Evolutionary conservation across 2,797 vertebrate genomes (phyloP), one percentile per base, ranked within the genome.

Genomic region (Xerus rutilus): DNA sequence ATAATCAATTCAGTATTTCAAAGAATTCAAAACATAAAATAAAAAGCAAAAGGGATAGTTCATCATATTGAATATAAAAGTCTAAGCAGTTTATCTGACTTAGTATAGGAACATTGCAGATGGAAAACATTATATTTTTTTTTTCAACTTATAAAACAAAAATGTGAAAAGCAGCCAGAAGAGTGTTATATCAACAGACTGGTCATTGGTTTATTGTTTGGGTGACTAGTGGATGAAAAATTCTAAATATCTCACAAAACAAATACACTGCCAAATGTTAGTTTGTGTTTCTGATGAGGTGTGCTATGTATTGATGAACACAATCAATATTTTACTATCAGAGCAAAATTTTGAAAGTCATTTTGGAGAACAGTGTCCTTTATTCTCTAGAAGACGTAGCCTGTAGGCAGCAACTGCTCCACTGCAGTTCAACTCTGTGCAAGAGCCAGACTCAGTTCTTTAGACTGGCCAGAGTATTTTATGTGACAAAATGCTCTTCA

Each of bases 251-350:
- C 28, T n/a, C 20, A 59, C 90, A 30, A 82, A 97, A 86, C 17
- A 95, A 82, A 69, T 39, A 62, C 8, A 81, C 62, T 88, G 86
- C 59, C 94, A 97, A 92, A 64, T 21, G 6, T 43, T 96, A 94
- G 65, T 81, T 59, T 8, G 13, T 54, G 12, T 69, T 82, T 95
- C 87, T 67, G n/a, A 74, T 95, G 73, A 95, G 28, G 93, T 78
- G 3, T n/a, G 7, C 15, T 45, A 74, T 43, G 54, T 59, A 15
- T 23, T 43, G 28, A 73, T 45, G 54, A 97, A 82, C 20, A 92
- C 25, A 87, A 43, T 93, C 67, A 84, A 39, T 81, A 84, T 57
- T 95, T 92, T 90, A 91, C 4, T 69, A n/a, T 78, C 65, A 89
- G 49, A 83, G 43, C 32, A 84, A 95, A 87, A 54, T 54, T 79